Conservation (phyloP, 2,797 vertebrate genomes). For the Coranthus polyacanthus region DNA sequence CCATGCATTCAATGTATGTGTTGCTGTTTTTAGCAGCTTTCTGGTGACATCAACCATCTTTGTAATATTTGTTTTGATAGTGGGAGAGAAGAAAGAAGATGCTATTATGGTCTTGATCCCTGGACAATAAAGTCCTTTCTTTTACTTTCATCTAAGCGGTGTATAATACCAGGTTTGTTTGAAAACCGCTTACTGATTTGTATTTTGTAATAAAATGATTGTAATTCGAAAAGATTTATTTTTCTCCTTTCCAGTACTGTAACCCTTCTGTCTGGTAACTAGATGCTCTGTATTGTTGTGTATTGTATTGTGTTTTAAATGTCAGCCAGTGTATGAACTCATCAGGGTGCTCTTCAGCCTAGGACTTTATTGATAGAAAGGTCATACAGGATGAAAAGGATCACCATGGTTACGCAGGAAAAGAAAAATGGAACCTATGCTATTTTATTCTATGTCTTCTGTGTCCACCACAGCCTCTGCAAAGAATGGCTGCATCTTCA, state of each 20-base stretch:
- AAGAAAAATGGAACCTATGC: constrained; percentile 36
- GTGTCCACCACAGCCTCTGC: constrained; percentile 12
- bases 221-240: neutral
- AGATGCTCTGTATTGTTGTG: constrained; percentile 34
- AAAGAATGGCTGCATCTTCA: constrained; percentile 39
- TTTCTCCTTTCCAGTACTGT: neutral
- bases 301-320: constrained; percentile 69
- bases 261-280: constrained; percentile 1
- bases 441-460: constrained; percentile 40
- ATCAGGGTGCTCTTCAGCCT: constrained; percentile 54
- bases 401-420: constrained; percentile 72
- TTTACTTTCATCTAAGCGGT: neutral
- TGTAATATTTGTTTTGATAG: constrained; percentile 10
- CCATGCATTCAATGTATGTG: constrained; percentile 2
- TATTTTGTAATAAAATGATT: neutral
- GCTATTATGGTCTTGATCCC: neutral
- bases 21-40: constrained; percentile 1
- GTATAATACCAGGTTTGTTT: neutral
- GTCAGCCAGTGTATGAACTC: constrained; percentile 66
- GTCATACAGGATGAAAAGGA: constrained; percentile 69
- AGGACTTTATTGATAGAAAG: constrained; percentile 75
- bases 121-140: neutral
- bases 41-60: neutral
- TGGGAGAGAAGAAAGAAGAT: neutral
- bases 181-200: neutral